These are phyloP conservation scores for Sebastes iracundus DNA, from an alignment of 2,797 vertebrate genomes.

Conservation along the genomic window DNA sequence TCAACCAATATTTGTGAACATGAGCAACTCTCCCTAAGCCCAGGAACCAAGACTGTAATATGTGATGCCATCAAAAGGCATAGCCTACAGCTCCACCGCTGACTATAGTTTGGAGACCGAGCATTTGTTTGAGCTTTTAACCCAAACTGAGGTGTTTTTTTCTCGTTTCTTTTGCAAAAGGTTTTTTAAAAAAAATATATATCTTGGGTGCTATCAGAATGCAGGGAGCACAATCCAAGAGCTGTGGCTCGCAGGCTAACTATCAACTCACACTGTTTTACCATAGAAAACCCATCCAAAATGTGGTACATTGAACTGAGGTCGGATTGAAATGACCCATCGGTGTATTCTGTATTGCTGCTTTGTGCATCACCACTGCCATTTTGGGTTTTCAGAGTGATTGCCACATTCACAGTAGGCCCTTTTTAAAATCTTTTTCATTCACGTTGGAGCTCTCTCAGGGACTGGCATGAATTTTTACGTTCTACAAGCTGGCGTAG, in stretches of 20 bases:
- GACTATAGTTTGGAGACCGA: background rate
- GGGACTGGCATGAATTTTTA: background rate
- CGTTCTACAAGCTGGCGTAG: background rate
- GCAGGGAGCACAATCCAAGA: background rate
- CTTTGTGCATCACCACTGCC: background rate
- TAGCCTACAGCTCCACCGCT: background rate
- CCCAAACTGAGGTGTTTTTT: background rate
- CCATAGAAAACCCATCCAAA: slow-evolving; percentile 4
- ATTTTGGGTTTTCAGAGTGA: slow-evolving; percentile 26
- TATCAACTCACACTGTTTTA: background rate
- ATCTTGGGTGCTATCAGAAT: background rate
- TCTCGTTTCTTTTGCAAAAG: background rate
- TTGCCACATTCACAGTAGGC: slow-evolving; percentile 26
- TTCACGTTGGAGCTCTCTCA: slow-evolving; percentile 12
- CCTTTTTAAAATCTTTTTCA: slow-evolving; percentile 29
- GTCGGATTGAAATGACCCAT: slow-evolving; percentile 20
- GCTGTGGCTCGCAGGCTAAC: background rate
- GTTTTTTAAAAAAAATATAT: background rate
- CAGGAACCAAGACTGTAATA: background rate
- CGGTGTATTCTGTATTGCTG: background rate
- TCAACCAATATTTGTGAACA: slow-evolving; percentile 5
- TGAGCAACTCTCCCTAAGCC: slow-evolving; percentile 9
- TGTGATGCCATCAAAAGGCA: slow-evolving; percentile 7
- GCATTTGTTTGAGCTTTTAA: slow-evolving; percentile 4
- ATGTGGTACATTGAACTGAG: background rate